Evolutionary conservation across 2,888 invertebrate genomes (phyloP), one percentile per base, ranked within the genome.

Genomic region (Drosophila aldrichi): DNA sequence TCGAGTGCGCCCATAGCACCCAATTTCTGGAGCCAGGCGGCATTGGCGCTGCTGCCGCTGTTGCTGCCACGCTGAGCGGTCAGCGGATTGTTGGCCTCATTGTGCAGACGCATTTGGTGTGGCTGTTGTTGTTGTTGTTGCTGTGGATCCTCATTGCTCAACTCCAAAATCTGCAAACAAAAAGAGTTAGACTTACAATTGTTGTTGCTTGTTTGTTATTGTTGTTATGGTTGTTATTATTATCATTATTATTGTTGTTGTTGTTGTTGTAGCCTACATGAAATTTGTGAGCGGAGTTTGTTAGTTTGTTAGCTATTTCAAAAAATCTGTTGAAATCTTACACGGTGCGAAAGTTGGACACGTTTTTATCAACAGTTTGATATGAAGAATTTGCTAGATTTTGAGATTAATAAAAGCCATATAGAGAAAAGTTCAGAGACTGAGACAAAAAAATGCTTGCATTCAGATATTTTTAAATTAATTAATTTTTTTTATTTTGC

Each of bases 111-210:
- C 80, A 88, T 54, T 65, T 82, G 88, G 56, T 77, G 81, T 44
- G 40, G 71, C 43, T 54, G 70, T 32, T 55, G 77, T n/a, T 65
- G 79, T 25, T 64, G 88, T 22, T 70, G 81, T 29, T 81, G 52
- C 77, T 84, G 91, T 62, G 91, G 87, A 62, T 92, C 92, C 79
- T 93, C 92, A 81, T 91, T 92, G 88, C 93, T 93, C 40, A 92
- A 93, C 77, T 93, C 92, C 77, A 93, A 91, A 77, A 92, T 92
- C 93, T 92, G 85, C 74, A 89, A 87, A 72, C 68, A 77, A 79
- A 79, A 75, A 70, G 88, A 81, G 72, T 87, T 77, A 84, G 84
- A 73, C 46, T 71, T 79, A 70, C 74, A 72, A 70, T 79, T 74
- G 83, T 59, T 18, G 55, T 59, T 72, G 59, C 49, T 49, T 34